phyloP scores from a whole-genome alignment of 2,113 vertebrate species.

The Pyrgilauda ruficollis region DNA sequence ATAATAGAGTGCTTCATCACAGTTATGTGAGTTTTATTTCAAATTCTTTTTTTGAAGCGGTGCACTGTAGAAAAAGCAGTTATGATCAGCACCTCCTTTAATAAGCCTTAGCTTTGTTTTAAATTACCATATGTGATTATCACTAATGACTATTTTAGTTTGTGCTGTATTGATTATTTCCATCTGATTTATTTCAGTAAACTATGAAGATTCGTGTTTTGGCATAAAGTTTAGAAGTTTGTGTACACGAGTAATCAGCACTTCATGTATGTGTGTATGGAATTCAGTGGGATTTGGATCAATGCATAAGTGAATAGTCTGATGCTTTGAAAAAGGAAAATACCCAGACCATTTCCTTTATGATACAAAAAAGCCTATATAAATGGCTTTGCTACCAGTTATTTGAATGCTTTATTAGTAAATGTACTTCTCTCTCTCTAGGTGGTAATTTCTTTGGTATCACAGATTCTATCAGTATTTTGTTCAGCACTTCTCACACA shows the following conservation, averaged over 20 bases:
- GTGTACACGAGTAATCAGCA: background rate
- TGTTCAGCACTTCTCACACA: background rate
- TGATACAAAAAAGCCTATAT: fast-evolving
- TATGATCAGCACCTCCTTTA: background rate
- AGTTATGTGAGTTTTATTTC: background rate
- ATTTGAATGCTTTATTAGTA: background rate
- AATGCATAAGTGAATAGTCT: background rate
- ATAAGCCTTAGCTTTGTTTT: background rate
- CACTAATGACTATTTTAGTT: background rate
- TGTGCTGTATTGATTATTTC: background rate
- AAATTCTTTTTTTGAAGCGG: background rate
- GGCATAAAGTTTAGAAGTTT: background rate
- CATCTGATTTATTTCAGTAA: background rate
- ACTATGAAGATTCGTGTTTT: background rate
- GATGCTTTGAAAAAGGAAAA: background rate
- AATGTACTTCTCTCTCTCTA: background rate
- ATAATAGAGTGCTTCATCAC: background rate
- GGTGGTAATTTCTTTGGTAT: background rate
- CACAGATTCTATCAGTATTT: background rate
- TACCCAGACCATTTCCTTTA: background rate
- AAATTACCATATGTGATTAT: background rate
- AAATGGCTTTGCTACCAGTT: background rate
- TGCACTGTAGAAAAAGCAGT: background rate
- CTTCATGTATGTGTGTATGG: background rate
- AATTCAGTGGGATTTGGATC: background rate